Base-by-base conservation (phyloP, 2,888 invertebrate genomes). In the Podotricha telesiphe region DNA sequence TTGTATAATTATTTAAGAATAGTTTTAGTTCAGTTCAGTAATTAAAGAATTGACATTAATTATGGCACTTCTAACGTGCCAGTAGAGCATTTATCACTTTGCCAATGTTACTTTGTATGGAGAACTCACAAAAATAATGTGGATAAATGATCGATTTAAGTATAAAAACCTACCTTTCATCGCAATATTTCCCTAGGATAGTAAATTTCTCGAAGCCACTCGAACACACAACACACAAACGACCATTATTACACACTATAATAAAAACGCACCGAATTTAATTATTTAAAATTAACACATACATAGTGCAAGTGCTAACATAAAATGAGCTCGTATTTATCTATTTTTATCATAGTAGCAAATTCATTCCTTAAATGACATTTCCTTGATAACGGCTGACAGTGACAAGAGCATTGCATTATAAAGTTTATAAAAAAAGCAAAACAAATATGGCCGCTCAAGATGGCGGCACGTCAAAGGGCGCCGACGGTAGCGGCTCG, bases 391-490 rank as follows among this genome's bases (percentile, higher is more conserved):
- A 92, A 80, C 77, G 74, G 69, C 28, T 86, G 89, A 90, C 89
- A 85, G 76, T 80, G 86, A 92, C 91, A 91, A 80, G 87, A 82
- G 84, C 87, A 81, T 81, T 86, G 89, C 91, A 91, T 91, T 91
- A 53, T 53, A 92, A 87, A 75, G 75, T 79, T 78, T 68, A 70
- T 69, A 82, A 87, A 86, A 87, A 86, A 80, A 87, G 82, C 76
- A 89, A 89, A 90, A 88, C 82, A 86, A 90, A 90, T 80, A 89
- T 86, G 88, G 87, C 85, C 70, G 78, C 78, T 76, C 86, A 91
- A 88, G 85, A 91, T 89, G 91, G 90, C 88, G 82, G 84, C 80
- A 77, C 82, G 80, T 82, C 89, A 91, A 93, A 91, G 90, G 79
- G 78, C 78, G 80, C 90, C 90, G 89, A 80, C 88, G 86, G 91